A percentile compares a stretch with the other conserved stretches of the same genome.
Conservation (phyloP, 2,113 vertebrate genomes). For the Pelvicachromis taeniatus region DNA sequence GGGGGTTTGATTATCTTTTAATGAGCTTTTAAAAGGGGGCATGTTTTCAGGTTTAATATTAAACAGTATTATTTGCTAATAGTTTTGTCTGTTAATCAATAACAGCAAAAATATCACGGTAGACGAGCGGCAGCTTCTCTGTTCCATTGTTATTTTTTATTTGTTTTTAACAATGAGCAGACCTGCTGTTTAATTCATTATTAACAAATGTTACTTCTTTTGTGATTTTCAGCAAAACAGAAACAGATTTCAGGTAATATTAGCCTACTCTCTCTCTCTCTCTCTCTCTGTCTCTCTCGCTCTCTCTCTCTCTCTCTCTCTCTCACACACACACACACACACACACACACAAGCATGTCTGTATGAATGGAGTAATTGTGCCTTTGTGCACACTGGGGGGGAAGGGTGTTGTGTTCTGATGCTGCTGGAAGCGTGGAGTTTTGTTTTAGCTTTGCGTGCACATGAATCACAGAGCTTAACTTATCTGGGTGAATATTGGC, state of each 20-base stretch:
- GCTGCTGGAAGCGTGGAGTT: not conserved
- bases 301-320: not conserved
- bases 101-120: not conserved
- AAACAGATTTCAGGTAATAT: not conserved
- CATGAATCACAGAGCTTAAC: not conserved
- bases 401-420: not conserved
- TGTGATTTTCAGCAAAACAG: not conserved
- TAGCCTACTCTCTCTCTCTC: not conserved
- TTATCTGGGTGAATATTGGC: not conserved
- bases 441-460: not conserved
- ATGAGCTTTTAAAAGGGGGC: not conserved
- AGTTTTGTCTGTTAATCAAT: not conserved
- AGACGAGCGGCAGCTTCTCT: not conserved
- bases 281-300: not conserved
- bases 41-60: not conserved
- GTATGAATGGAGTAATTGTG: constrained; percentile 30
- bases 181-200: not conserved
- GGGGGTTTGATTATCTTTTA: not conserved
- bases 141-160: not conserved
- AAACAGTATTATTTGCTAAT: not conserved
- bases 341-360: not conserved
- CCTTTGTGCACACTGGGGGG: constrained; percentile 47
- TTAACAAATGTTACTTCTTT: not conserved
- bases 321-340: not conserved
- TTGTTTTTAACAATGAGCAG: not conserved